phyloP scores from a whole-genome alignment of 53 echinoderm and acorn worm species.

The Apostichopus leukothele region DNA sequence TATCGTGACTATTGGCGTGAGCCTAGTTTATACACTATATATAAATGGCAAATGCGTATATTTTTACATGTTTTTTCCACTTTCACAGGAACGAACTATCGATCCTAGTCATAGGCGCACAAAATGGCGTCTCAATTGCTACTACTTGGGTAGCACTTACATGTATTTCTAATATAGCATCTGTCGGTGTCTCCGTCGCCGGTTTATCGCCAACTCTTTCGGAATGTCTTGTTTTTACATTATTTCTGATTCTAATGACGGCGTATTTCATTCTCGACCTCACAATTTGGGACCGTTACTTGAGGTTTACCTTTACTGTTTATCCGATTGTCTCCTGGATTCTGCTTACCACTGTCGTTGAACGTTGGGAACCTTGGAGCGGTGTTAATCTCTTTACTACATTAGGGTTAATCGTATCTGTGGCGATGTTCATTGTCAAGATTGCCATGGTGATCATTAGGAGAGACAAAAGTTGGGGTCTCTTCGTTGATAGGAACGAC shows the following conservation, averaged over 20 bases:
- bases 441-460: background rate
- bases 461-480: conserved; percentile 25
- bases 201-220: conserved; percentile 20
- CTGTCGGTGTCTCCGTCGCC: conserved; percentile 43
- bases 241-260: conserved; percentile 51
- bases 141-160: conserved; percentile 52
- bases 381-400: background rate
- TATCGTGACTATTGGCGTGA: no score
- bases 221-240: conserved; percentile 35
- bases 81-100: conserved; percentile 46
- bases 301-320: conserved; percentile 53
- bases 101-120: conserved; percentile 48
- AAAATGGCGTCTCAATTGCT: conserved; percentile 66
- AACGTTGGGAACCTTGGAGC: conserved; percentile 1
- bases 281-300: conserved; percentile 50
- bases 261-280: conserved; percentile 53
- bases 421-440: conserved; percentile 9
- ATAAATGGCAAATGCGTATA: no score
- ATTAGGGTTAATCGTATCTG: background rate
- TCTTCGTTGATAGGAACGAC: background rate
- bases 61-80: background rate
- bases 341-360: conserved; percentile 21
- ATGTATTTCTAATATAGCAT: conserved; percentile 48
- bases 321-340: conserved; percentile 59
- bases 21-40: no score